Conservation (phyloP, 2,797 vertebrate species). For the Pogonophryne albipinna region DNA sequence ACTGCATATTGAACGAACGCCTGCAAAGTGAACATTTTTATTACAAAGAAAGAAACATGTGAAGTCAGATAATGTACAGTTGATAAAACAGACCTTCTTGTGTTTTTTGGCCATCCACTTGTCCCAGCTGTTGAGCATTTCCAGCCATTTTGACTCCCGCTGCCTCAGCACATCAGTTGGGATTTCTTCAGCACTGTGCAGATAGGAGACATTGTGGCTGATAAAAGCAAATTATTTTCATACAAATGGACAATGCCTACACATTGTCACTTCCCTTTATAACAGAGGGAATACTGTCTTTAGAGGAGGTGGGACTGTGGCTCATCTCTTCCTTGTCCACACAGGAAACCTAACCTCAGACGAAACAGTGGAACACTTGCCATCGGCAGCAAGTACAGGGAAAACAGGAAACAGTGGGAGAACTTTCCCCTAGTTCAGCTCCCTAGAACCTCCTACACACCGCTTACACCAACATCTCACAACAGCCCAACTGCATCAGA, state of each 20-base stretch:
- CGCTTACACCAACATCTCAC: slow-evolving; percentile 15
- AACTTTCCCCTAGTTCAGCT: slow-evolving; percentile 70
- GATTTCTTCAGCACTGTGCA: slow-evolving; percentile 87
- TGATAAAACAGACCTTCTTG: slow-evolving; percentile 88
- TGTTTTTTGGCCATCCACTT: slow-evolving; percentile 99
- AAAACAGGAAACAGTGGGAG: slow-evolving; percentile 80
- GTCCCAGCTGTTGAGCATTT: slow-evolving; percentile 99
- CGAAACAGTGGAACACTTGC: slow-evolving; percentile 52
- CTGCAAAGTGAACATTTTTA: not conserved
- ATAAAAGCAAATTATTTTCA: not conserved
- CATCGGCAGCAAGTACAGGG: slow-evolving; percentile 42
- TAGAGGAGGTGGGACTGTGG: not conserved
- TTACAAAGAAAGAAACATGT: not conserved
- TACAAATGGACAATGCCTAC: not conserved
- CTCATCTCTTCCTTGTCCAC: slow-evolving; percentile 58
- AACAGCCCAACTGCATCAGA: not conserved
- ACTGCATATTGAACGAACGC: not conserved
- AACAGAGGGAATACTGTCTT: slow-evolving; percentile 18
- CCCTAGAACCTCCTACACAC: slow-evolving; percentile 25
- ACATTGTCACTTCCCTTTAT: slow-evolving; percentile 15
- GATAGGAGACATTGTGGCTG: slow-evolving; percentile 4
- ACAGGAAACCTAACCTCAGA: slow-evolving; percentile 68
- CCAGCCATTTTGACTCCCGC: slow-evolving; percentile 96
- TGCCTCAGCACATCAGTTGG: slow-evolving; percentile 92
- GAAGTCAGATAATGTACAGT: not conserved